Evolutionary conservation across 2,797 vertebrate genomes (phyloP), one percentile per base, ranked within the genome.

Genomic region (Lacerta viridis): DNA sequence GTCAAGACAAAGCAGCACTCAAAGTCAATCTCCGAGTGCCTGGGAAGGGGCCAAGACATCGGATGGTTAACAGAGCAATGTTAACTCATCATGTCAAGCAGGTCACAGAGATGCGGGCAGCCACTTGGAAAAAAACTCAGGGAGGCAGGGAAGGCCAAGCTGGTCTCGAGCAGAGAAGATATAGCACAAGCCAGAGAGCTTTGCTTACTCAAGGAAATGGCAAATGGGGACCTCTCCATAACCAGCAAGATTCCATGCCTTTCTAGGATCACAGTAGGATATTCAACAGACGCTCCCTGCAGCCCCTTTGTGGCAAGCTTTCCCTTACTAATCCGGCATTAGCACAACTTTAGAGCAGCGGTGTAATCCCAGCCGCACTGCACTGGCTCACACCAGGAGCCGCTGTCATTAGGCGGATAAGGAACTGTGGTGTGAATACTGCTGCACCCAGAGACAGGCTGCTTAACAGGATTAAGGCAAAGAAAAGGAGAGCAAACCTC

Each of bases 391-490:
- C 18, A 64, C 55, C n/a, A 39, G 59, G 77, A 89, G 69, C 83
- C 10, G 43, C 23, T 66, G 59, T 85, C 76, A 85, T 89, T 86
- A 89, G 83, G 43, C 64, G 43, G 74, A 81, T 85, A 75, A 76
- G 43, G 59, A 81, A 78, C 41, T 17, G 43, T 13, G 29, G 25
- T 59, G 68, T 50, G 61, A 68, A 59, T 89, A 43, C 2, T 4
- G 43, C 33, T 68, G 59, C 41, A 66, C 83, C 33, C 55, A 85
- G 71, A 64, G 77, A 69, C 43, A 18, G 69, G 59, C 33, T 82
- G 71, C 84, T 89, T 89, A 89, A 82, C 46, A 75, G 79, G 83
- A 89, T 86, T 86, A 86, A 81, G 17, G 33, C 50, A 89, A 79
- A 80, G 59, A 41, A 68, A 85, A 82, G 43, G 55, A 27, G 39